Evolutionary conservation across 2,888 invertebrate species (phyloP), one percentile per base, ranked within the genome.

Genomic region (Coelinius sp.): DNA sequence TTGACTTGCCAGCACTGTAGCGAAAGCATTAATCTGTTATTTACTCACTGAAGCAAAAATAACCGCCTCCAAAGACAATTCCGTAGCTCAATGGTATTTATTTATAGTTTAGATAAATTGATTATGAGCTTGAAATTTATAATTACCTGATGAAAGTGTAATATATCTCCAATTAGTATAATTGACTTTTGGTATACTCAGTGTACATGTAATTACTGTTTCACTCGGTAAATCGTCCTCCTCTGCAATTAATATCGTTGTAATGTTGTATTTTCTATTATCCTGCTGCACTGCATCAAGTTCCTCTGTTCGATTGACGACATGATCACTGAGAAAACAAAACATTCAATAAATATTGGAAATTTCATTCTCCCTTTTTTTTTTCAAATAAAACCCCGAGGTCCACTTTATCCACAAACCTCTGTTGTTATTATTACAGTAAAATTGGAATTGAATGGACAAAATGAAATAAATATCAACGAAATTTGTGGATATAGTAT

Each of bases 111-210:
- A 35, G 31, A 59, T 59, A 10, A 14, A 17, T 14, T 1, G 14
- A 17, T 10, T 17, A 31, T 10, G 5, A 17, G 8, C n/a, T 31
- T 0, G 6, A 27, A 10, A 7, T 6, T 35, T 17, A 6, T 14
- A 59, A 17, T 72, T 71, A 87, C 86, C 86, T 35, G 83, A 80
- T 70, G 84, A 84, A 80, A 85, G 84, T 71, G 83, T 80, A 68
- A 82, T 76, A 72, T 84, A 81, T 73, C 78, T 83, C 22, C 85
- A 82, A 74, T 81, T 81, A 71, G 78, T 85, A 76, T 86, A 87
- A 75, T 82, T 81, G 20, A 82, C 85, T 63, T 75, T 78, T 17
- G 86, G 85, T 77, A 87, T 86, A 73, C 81, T 81, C 53, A 87
- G 83, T 38, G 80, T 79, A 75, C 87, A 87, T 75, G 83, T 85